Conservation (phyloP, 2,888 invertebrate genomes). For the Aphrophora alni region DNA sequence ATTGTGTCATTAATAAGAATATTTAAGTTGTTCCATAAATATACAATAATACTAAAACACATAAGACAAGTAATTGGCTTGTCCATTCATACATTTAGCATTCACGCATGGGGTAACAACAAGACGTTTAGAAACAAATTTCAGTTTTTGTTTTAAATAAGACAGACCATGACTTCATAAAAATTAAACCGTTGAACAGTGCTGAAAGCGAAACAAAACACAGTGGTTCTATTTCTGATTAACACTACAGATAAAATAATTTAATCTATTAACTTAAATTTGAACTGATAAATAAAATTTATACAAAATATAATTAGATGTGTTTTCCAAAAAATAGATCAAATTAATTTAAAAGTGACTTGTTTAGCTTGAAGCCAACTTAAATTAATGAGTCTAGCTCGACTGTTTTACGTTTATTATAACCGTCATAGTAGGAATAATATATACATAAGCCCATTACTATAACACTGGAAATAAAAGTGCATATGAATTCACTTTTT, state of each 20-base stretch:
- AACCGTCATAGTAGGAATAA: neutral
- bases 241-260: neutral
- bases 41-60: constrained; percentile 35
- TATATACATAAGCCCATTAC: neutral
- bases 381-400: neutral
- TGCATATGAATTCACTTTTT: neutral
- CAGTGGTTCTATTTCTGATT: neutral
- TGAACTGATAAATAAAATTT: neutral
- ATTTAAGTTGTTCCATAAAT: constrained; percentile 29
- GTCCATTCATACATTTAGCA: constrained; percentile 13
- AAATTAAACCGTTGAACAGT: neutral
- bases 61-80: constrained; percentile 23
- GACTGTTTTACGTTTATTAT: neutral
- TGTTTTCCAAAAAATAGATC: neutral
- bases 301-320: neutral
- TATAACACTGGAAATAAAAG: constrained; percentile 6
- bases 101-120: constrained; percentile 30
- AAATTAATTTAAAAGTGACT: neutral
- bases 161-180: neutral
- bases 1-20: constrained; percentile 37
- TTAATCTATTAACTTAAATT: neutral
- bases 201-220: neutral
- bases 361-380: neutral
- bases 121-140: constrained; percentile 32
- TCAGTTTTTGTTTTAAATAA: neutral